Evolutionary conservation across 2,888 invertebrate species (phyloP).

Genomic region (Stenotaenia linearis): DNA sequence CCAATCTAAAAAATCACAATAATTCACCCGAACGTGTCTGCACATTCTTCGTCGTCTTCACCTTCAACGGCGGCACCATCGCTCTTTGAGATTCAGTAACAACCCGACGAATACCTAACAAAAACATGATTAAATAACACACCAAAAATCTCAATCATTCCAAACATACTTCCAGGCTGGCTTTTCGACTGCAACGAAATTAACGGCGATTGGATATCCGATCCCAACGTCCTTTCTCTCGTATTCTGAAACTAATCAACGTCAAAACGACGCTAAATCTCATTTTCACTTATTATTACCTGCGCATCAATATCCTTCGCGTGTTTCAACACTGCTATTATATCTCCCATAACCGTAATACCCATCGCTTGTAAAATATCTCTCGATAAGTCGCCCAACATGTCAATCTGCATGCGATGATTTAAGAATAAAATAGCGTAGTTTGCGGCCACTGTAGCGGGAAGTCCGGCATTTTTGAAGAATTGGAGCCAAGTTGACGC

Average conservation of each 20-base stretch:
- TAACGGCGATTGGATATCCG: neutral
- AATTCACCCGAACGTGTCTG: neutral
- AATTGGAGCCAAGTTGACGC: conserved; percentile 71
- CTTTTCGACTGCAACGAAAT: neutral
- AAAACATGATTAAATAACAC: no score
- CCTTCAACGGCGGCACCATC: neutral
- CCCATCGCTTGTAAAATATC: conserved; percentile 85
- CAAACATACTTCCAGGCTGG: neutral
- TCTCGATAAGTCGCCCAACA: conserved; percentile 78
- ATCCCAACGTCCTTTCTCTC: neutral
- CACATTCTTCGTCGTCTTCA: neutral
- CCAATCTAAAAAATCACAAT: neutral
- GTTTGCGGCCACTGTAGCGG: conserved; percentile 67
- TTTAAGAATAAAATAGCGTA: conserved; percentile 82
- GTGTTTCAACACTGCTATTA: conserved; percentile 60
- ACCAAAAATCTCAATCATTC: neutral
- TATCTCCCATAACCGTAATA: conserved; percentile 62
- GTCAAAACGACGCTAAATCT: no score
- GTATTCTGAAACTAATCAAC: neutral
- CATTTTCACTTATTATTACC: conserved; percentile 39
- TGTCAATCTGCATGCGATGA: conserved; percentile 77
- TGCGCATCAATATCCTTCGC: conserved; percentile 57
- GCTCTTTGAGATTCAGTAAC: neutral
- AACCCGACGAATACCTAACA: neutral
- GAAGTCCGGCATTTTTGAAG: conserved; percentile 78